Conservation (phyloP, 1,140 invertebrate species). For the Argopecten irradians region DNA sequence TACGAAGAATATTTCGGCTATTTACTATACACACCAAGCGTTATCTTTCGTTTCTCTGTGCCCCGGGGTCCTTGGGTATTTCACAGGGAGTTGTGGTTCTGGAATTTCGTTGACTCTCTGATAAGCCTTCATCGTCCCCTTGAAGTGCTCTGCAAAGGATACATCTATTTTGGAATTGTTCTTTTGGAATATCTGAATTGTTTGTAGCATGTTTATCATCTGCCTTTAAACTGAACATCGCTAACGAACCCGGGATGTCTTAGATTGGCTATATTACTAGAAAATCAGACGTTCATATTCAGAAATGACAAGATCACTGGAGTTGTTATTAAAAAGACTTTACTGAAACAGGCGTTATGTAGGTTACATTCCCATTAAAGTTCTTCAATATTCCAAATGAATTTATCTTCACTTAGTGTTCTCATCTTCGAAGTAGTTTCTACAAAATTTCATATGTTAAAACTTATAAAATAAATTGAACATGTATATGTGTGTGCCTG, state of each 20-base stretch:
- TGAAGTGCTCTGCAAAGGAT: conserved; percentile 47
- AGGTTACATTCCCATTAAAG: too few relatives aligned
- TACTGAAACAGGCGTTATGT: too few relatives aligned
- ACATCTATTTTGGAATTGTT: background rate
- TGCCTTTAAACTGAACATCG: too few relatives aligned
- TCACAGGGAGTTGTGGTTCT: conserved; percentile 60
- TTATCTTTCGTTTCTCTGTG: conserved; percentile 58
- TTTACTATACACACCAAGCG: conserved; percentile 60
- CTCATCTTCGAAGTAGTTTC: too few relatives aligned
- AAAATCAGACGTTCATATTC: too few relatives aligned
- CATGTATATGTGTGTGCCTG: too few relatives aligned
- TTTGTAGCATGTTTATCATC: background rate
- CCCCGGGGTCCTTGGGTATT: conserved; percentile 67
- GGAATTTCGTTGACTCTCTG: conserved; percentile 51
- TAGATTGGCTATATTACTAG: background rate
- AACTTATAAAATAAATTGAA: too few relatives aligned
- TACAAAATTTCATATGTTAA: too few relatives aligned
- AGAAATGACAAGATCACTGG: background rate
- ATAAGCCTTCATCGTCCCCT: conserved; percentile 36
- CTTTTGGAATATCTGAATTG: too few relatives aligned
- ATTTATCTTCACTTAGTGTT: too few relatives aligned
- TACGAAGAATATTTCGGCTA: too few relatives aligned
- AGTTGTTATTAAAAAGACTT: background rate
- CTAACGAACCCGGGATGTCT: background rate
- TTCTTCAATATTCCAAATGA: too few relatives aligned